Percentiles rank a stretch among this genome's conserved stretches.
phyloP scores from a whole-genome alignment of 2,113 vertebrate genomes.

The Clupea harengus region DNA sequence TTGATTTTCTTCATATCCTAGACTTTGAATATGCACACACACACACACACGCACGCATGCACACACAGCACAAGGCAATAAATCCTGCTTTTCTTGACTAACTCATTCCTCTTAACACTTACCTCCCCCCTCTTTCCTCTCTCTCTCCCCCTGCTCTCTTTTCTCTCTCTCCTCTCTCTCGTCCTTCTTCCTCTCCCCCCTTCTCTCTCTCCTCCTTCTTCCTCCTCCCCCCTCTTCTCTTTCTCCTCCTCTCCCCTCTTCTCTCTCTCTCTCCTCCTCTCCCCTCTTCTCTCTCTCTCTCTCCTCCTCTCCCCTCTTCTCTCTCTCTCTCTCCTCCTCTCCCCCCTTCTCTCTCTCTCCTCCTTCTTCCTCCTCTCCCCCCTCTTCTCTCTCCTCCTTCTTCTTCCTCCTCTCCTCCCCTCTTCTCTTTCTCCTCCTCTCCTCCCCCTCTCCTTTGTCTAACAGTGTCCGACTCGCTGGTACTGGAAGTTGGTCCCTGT shows the following conservation, averaged over 20 bases:
- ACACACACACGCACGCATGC: not conserved
- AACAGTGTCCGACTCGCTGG: conserved; percentile 61
- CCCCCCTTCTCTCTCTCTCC: not conserved
- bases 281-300: not conserved
- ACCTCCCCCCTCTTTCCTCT: not conserved
- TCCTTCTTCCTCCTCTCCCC: not conserved
- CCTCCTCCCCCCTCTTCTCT: conserved; percentile 29
- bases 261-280: not conserved
- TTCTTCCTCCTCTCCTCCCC: not conserved
- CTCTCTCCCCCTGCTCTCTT: not conserved
- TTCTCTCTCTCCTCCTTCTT: not conserved
- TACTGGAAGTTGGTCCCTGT: conserved; percentile 43
- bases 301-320: not conserved
- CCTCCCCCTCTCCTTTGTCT: conserved; percentile 38
- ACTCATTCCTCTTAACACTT: conserved; percentile 41
- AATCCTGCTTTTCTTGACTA: conserved; percentile 22
- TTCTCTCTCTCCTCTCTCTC: not conserved
- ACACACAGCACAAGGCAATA: not conserved
- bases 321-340: not conserved
- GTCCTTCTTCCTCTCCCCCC: not conserved
- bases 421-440: conserved; percentile 23
- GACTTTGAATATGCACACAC: not conserved
- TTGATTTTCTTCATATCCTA: too few relatives aligned
- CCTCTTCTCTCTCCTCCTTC: not conserved
- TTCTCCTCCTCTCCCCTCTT: conserved; percentile 33